Percentiles rank a stretch among this genome's conserved stretches.
Evolutionary conservation across 2,888 invertebrate genomes (phyloP).

Genomic region (Dicyrtoma fusca): DNA sequence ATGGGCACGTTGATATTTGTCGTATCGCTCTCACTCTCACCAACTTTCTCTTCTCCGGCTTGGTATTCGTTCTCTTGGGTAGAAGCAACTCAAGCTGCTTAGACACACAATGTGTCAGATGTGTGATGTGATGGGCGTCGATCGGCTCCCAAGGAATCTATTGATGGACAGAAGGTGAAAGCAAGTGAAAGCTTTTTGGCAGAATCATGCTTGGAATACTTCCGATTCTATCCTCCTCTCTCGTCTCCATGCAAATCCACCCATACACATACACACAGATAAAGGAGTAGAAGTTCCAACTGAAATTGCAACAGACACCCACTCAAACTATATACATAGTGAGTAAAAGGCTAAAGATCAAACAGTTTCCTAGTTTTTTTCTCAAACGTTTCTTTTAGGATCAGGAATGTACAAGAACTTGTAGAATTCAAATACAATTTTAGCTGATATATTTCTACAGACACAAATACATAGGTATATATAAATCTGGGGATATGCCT

Average conservation of each 20-base stretch:
- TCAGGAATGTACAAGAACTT: too few relatives aligned
- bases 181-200: constrained; percentile 33
- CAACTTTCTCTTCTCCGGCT: constrained; percentile 2
- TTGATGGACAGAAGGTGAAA: constrained; percentile 28
- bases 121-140: neutral
- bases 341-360: constrained; percentile 10
- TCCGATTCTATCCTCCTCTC: neutral
- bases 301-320: constrained; percentile 21
- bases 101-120: neutral
- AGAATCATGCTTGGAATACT: constrained; percentile 30
- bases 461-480: too few relatives aligned
- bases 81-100: constrained; percentile 8
- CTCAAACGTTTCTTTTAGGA: too few relatives aligned
- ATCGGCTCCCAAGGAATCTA: constrained; percentile 6
- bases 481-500: too few relatives aligned
- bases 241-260: constrained; percentile 26
- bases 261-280: constrained; percentile 7
- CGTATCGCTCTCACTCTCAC: constrained; percentile 18
- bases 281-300: constrained; percentile 14
- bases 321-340: neutral
- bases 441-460: too few relatives aligned
- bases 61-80: neutral
- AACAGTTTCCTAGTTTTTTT: constrained; percentile 4
- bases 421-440: too few relatives aligned
- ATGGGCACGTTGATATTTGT: neutral